Percentiles rank a stretch among this genome's conserved stretches.
These are phyloP conservation scores for Napeogenes sylphis DNA, from an alignment of 2,888 invertebrate species.

Conservation along the genomic window DNA sequence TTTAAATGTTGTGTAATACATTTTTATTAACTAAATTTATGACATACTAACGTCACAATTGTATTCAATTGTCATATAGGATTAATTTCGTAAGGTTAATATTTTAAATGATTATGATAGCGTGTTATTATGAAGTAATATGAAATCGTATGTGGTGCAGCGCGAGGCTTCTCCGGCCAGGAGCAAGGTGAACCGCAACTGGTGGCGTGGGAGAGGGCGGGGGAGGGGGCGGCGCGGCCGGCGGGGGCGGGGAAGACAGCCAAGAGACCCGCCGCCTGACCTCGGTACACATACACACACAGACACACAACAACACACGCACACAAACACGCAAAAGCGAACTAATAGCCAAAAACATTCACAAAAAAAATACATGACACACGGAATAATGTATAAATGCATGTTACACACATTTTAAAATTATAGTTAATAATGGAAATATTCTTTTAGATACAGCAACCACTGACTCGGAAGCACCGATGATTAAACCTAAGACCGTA, in stretches of 20 bases:
- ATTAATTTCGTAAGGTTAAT: too few species aligned
- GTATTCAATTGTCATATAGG: too few species aligned
- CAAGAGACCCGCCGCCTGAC: background rate
- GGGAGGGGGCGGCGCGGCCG: slow-evolving; percentile 41
- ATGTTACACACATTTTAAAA: too few species aligned
- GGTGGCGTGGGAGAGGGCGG: slow-evolving; percentile 39
- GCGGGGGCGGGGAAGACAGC: slow-evolving; percentile 31
- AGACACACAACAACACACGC: too few species aligned
- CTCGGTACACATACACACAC: too few species aligned
- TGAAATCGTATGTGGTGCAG: slow-evolving; percentile 23
- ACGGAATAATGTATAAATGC: too few species aligned
- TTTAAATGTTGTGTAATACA: background rate
- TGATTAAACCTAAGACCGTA: slow-evolving; percentile 39
- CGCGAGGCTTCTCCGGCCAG: slow-evolving; percentile 38
- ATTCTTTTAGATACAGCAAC: slow-evolving; percentile 56
- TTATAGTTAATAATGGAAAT: too few species aligned
- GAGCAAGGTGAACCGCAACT: slow-evolving; percentile 36
- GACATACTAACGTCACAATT: too few species aligned
- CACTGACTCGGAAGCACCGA: slow-evolving; percentile 62
- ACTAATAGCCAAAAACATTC: too few species aligned
- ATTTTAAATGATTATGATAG: background rate
- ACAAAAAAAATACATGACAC: too few species aligned
- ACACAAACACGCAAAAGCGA: too few species aligned
- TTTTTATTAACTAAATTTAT: too few species aligned
- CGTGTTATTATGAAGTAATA: background rate